These are phyloP conservation scores for Zoanthus sansibaricus DNA, from an alignment of 92 coral and sea anemone genomes.

Conservation along the genomic window DNA sequence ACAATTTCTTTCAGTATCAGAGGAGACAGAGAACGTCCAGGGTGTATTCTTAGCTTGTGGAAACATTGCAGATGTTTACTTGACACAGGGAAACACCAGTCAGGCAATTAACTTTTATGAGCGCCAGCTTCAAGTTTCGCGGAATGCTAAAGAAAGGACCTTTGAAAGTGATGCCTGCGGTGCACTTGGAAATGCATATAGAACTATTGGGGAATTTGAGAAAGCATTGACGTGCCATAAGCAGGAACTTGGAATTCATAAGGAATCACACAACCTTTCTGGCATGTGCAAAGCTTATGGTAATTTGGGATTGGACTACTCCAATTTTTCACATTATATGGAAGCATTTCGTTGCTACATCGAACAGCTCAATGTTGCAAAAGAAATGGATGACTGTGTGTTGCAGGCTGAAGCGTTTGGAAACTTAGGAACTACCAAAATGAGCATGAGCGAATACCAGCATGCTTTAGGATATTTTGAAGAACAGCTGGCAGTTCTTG, in stretches of 20 bases:
- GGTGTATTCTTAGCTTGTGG: slow-evolving; percentile 93
- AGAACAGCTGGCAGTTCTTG: slow-evolving; percentile 83
- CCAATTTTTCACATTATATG: slow-evolving; percentile 63
- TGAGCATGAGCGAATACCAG: slow-evolving; percentile 77
- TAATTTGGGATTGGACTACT: slow-evolving; percentile 83
- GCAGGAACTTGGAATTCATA: slow-evolving; percentile 79
- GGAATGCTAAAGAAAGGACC: slow-evolving; percentile 71
- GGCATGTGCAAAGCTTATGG: slow-evolving; percentile 89
- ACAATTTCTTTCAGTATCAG: slow-evolving; percentile 80
- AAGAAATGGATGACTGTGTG: slow-evolving; percentile 73
- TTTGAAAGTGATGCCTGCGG: slow-evolving; percentile 87
- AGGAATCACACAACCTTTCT: slow-evolving; percentile 60
- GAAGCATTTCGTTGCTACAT: slow-evolving; percentile 86
- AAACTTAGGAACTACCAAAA: slow-evolving; percentile 84
- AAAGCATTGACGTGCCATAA: slow-evolving; percentile 82
- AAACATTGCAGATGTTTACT: slow-evolving; percentile 90
- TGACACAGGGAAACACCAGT: slow-evolving; percentile 71
- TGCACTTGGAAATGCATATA: slow-evolving; percentile 88
- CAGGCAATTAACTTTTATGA: slow-evolving; percentile 89
- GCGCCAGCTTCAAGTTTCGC: slow-evolving; percentile 86
- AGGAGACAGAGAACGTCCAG: slow-evolving; percentile 68
- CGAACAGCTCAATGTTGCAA: slow-evolving; percentile 86
- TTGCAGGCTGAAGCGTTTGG: slow-evolving; percentile 84
- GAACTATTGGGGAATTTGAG: slow-evolving; percentile 81
- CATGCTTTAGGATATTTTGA: slow-evolving; percentile 87